phyloP scores from a whole-genome alignment of 1,140 invertebrate species.

The Triops cancriformis region DNA sequence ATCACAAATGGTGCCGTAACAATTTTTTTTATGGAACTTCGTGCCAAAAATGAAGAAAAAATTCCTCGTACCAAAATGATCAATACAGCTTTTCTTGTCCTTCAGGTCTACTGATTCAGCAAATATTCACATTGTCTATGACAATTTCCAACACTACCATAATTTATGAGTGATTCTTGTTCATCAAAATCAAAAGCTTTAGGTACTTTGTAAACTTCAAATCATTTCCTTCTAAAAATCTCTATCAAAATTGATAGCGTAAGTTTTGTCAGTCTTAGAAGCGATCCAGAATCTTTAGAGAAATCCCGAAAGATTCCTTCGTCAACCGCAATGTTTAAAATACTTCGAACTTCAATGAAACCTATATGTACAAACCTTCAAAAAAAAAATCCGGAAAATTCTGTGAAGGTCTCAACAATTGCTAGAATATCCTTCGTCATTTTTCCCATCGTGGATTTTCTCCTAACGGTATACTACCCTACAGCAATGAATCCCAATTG shows the following conservation, averaged over 20 bases:
- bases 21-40: not conserved
- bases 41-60: not conserved
- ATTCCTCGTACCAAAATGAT: not conserved
- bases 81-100: not conserved
- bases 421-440: not conserved
- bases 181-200: too few relatives aligned
- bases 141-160: too few relatives aligned
- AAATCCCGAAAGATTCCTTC: not conserved
- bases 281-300: too few relatives aligned
- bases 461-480: too few relatives aligned
- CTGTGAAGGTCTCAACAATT: not conserved
- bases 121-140: too few relatives aligned
- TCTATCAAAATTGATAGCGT: too few relatives aligned
- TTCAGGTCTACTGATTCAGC: too few relatives aligned
- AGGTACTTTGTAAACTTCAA: too few relatives aligned
- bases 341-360: not conserved
- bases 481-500: not conserved
- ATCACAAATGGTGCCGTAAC: not conserved
- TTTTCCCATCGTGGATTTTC: too few relatives aligned
- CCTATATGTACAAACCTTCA: not conserved
- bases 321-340: not conserved
- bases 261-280: too few relatives aligned
- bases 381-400: not conserved
- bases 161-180: too few relatives aligned
- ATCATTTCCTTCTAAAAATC: too few relatives aligned